Evolutionary conservation across 1,140 invertebrate species (phyloP).

Genomic region (Paraescarpia echinospica): DNA sequence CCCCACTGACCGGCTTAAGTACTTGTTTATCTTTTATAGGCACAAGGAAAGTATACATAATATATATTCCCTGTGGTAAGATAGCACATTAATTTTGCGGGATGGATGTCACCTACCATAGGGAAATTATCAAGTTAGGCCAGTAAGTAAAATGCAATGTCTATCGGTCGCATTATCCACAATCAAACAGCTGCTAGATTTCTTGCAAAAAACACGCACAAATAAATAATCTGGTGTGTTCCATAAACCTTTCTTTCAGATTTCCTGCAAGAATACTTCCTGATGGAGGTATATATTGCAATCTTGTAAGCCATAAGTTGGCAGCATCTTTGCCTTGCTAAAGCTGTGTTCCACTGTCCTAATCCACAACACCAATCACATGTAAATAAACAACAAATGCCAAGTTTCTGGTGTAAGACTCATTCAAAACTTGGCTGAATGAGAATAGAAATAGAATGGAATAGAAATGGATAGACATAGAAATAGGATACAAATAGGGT

Average conservation of each 20-base stretch:
- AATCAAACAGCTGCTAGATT: not conserved
- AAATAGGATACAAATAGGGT: too few relatives aligned
- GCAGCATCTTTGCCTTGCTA: not conserved
- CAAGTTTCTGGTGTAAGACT: not conserved
- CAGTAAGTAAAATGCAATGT: not conserved
- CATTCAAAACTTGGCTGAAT: not conserved
- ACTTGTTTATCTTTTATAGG: not conserved
- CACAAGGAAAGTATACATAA: not conserved
- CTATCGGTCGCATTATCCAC: not conserved
- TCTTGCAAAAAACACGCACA: not conserved
- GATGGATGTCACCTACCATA: not conserved
- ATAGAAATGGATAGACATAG: too few relatives aligned
- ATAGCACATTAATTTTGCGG: not conserved
- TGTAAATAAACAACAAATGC: not conserved
- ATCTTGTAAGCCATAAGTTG: not conserved
- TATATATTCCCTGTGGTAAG: not conserved
- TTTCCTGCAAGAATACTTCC: not conserved
- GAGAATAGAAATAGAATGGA: not conserved
- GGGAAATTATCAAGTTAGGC: not conserved
- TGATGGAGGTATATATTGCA: not conserved
- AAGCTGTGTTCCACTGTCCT: not conserved
- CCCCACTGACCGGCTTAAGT: not conserved
- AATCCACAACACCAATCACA: not conserved
- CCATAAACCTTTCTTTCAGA: not conserved
- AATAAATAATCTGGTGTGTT: not conserved